phyloP scores from a whole-genome alignment of 1,140 invertebrate genomes.

The Telenomus remus region DNA sequence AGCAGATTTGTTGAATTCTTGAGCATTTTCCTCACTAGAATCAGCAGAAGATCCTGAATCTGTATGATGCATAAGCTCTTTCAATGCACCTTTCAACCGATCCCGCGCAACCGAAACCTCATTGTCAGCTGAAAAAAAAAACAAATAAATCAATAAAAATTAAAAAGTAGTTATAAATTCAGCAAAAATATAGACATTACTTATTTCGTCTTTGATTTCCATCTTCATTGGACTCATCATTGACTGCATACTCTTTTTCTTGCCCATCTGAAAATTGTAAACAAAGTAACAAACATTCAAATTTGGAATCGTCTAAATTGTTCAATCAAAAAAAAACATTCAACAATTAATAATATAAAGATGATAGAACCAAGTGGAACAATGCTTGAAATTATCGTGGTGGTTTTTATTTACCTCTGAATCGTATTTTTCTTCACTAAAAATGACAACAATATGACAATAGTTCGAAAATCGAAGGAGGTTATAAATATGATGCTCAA shows the following conservation, averaged over 20 bases:
- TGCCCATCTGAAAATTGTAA: slow-evolving; percentile 66
- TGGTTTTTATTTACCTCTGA: too few relatives aligned
- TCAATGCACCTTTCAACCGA: slow-evolving; percentile 79
- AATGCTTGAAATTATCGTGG: too few relatives aligned
- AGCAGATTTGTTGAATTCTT: slow-evolving; percentile 66
- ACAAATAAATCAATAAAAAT: slow-evolving; percentile 4
- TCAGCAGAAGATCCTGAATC: slow-evolving; percentile 76
- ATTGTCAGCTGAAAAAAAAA: slow-evolving; percentile 65
- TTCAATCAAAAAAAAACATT: too few relatives aligned
- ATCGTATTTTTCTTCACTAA: too few relatives aligned
- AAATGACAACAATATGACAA: too few relatives aligned
- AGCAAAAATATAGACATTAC: slow-evolving; percentile 57
- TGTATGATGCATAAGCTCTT: slow-evolving; percentile 78
- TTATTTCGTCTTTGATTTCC: slow-evolving; percentile 73
- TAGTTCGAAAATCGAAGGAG: not conserved
- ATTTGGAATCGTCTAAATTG: too few relatives aligned
- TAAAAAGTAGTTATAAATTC: slow-evolving; percentile 1
- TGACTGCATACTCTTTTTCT: slow-evolving; percentile 64
- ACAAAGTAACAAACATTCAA: slow-evolving; percentile 5
- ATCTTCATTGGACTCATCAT: slow-evolving; percentile 65
- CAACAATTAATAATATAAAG: too few relatives aligned
- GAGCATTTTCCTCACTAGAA: slow-evolving; percentile 67
- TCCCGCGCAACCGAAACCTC: slow-evolving; percentile 79
- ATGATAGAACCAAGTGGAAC: too few relatives aligned
- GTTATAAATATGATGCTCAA: not conserved